Evolutionary conservation across 2,888 invertebrate species (phyloP), one percentile per base, ranked within the genome.

Genomic region (Hemicrepidius hirtus): DNA sequence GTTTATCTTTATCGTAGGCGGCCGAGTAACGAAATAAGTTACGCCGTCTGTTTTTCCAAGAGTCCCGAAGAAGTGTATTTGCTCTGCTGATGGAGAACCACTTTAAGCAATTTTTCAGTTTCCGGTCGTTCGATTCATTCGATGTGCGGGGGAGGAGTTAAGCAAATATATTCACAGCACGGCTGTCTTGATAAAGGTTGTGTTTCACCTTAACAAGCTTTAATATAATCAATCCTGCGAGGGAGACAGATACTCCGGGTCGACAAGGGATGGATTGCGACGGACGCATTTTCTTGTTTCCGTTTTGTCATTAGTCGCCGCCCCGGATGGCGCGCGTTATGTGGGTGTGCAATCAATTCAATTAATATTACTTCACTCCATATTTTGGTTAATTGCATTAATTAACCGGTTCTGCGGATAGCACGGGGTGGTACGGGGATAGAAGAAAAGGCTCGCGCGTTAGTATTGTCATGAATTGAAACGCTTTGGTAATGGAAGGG

Each of bases 221-320:
- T 67, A 60, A 71, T 71, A 62, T 60, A 71, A 67, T 66, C 71
- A 70, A 71, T 71, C 50, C 66, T 64, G n/a, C 24, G 57, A 65
- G 35, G 12, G 64, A 57, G 60, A 70, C 9, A 32, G 59, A 60
- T 53, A 13, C 13, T 28, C n/a, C n/a, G n/a, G 21, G 10, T 12
- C 5, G 40, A 24, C n/a, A 50, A 10, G 41, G 53, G 44, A 49
- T 10, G 35, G 44, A 67, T 59, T 13, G 41, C 41, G 32, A 46
- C 24, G 9, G 57, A 59, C 16, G 41, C 21, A 7, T 46, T 46
- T 20, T 46, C 46, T 13, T 20, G 40, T 60, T 60, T 41, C 55
- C 41, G 21, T 21, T 41, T 60, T 60, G 41, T 40, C 21, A 60
- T 60, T 60, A 41, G 40, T 13, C 28, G 53, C 10, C 44, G 16